Percentiles rank a stretch among this genome's conserved stretches.
phyloP scores from a whole-genome alignment of 2,113 vertebrate genomes.

The Microtus pennsylvanicus region DNA sequence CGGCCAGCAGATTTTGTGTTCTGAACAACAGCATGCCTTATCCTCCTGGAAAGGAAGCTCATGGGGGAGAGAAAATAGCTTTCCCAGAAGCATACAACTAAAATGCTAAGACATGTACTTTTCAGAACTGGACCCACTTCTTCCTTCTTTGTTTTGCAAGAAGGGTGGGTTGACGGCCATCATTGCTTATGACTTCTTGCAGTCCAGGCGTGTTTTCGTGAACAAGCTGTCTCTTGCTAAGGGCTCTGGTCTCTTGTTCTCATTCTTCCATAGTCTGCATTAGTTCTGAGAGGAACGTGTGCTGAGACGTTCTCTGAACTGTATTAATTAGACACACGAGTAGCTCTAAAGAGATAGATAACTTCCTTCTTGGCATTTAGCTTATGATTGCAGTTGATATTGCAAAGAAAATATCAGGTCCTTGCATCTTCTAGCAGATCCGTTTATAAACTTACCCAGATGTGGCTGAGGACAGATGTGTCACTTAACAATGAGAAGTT shows the following conservation, averaged over 20 bases:
- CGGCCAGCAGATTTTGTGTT: conserved; percentile 32
- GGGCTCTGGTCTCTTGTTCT: neutral
- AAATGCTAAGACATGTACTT: conserved; percentile 20
- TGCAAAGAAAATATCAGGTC: conserved; percentile 43
- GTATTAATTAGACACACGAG: neutral
- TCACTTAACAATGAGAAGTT: conserved; percentile 27
- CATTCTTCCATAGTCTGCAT: too few relatives aligned
- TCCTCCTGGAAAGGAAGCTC: neutral
- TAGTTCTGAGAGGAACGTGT: neutral
- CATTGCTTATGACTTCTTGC: neutral
- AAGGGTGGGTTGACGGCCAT: neutral
- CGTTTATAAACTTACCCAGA: conserved; percentile 57
- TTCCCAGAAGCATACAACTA: conserved; percentile 60
- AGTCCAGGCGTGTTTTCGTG: neutral
- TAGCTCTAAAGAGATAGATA: conserved; percentile 21
- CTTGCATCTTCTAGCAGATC: neutral
- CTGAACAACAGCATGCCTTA: conserved; percentile 50
- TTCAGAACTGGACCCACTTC: conserved; percentile 38
- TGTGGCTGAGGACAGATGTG: conserved; percentile 42
- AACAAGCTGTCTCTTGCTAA: neutral
- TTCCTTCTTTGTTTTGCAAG: conserved; percentile 39
- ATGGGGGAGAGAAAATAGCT: conserved; percentile 34
- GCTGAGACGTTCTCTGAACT: neutral
- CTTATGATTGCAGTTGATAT: neutral
- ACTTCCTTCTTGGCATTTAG: conserved; percentile 13